Base-by-base conservation (phyloP, 2,797 vertebrate species). In the Cichlasoma orientale region DNA sequence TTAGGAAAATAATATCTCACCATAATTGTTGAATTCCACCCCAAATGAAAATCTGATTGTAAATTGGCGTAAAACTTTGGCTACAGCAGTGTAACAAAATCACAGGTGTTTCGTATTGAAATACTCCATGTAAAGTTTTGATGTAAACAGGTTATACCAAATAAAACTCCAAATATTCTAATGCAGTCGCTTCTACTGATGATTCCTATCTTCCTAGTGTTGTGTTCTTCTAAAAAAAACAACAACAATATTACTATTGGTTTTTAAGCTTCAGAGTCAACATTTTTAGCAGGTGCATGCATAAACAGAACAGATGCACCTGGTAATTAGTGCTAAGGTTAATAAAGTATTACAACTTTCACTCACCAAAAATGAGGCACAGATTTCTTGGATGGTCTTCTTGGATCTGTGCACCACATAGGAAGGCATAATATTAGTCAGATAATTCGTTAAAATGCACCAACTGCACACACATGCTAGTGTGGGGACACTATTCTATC, bases 1-100 rank as follows among this genome's bases (percentile, higher is more conserved):
- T 36, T 73, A 58, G 52, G 29, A 74, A 25, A 23, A 68, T 68
- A 52, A 79, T n/a, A 53, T 69, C 12, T 61, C 27, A 44, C 73
- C 5, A 8, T 12, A 25, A 56, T 19, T 56, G 18, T 2, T 50
- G 8, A 31, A 29, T 55, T 31, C 25, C 7, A 18, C 59, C 25
- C 56, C 21, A 57, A 29, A 38, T 1, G 18, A n/a, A 41, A 66
- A 27, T 66, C 61, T 27, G 23, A 66, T 27, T 47, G 23, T 56
- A 27, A 55, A n/a, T 21, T 41, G 33, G 3, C 5, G 23, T 25
- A 16, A 56, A 56, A 29, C 18, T 52, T 56, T 56, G 41, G 31
- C 47, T 68, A 57, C 19, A 19, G 54, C 12, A 8, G n/a, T 19
- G 38, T 58, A 68, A 44, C 36, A 59, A 47, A 72, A 41, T 78